A percentile compares a stretch with the other conserved stretches of the same genome.
phyloP scores from a whole-genome alignment of 2,888 invertebrate genomes.

The Cheilosia urbana region DNA sequence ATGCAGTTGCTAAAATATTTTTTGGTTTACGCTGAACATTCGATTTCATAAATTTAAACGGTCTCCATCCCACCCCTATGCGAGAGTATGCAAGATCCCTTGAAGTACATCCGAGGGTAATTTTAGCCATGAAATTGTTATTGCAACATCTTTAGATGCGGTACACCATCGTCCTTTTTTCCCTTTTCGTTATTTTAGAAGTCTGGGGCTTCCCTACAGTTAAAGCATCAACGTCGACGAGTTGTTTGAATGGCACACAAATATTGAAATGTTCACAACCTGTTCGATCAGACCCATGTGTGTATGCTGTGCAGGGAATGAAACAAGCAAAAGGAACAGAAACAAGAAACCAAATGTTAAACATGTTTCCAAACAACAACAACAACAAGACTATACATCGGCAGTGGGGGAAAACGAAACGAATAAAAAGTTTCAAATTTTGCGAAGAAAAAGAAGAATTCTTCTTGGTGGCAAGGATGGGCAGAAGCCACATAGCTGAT shows the following conservation, averaged over 20 bases:
- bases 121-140: too few species aligned
- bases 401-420: constrained; percentile 27
- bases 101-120: too few species aligned
- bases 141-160: too few species aligned
- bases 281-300: constrained; percentile 59
- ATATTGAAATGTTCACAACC: constrained; percentile 72
- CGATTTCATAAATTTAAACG: too few species aligned
- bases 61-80: too few species aligned
- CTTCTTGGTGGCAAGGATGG: constrained; percentile 57
- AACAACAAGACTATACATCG: constrained; percentile 4
- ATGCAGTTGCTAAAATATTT: too few species aligned
- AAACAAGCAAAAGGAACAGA: constrained; percentile 16
- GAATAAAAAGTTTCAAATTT: constrained; percentile 35
- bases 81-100: too few species aligned
- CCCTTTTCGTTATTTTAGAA: background rate
- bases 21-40: too few species aligned
- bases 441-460: constrained; percentile 41
- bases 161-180: background rate
- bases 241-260: constrained; percentile 49
- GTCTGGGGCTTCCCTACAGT: constrained; percentile 1
- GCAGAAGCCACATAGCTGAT: constrained; percentile 65
- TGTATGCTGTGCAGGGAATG: constrained; percentile 5
- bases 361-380: constrained; percentile 59
- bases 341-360: constrained; percentile 59
- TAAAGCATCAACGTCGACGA: background rate